Evolutionary conservation across 2,113 vertebrate species (phyloP).

Genomic region (Cisticola juncidis): DNA sequence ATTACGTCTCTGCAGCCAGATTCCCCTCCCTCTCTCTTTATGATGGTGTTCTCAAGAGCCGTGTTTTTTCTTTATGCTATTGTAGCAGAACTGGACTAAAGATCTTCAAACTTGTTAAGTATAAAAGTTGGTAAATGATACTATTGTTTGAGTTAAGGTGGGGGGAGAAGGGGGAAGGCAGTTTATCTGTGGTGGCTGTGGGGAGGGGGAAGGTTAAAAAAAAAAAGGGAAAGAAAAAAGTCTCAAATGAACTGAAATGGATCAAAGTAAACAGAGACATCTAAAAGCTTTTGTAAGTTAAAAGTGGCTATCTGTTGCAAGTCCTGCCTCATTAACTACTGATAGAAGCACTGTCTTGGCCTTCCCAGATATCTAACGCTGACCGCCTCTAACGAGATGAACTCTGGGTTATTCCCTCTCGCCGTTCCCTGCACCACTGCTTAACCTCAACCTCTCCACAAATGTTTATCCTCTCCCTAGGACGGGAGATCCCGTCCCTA

Average conservation of each 20-base stretch:
- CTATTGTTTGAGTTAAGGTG: constrained; percentile 69
- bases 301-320: constrained; percentile 84
- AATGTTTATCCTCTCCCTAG: constrained; percentile 60
- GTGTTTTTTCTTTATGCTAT: constrained; percentile 68
- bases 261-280: constrained; percentile 86
- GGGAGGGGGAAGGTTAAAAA: not conserved
- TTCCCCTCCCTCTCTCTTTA: constrained; percentile 36
- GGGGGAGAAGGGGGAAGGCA: constrained; percentile 24
- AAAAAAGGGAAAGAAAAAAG: constrained; percentile 49
- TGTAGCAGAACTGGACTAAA: constrained; percentile 72
- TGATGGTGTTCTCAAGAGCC: constrained; percentile 32
- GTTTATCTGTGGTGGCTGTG: constrained; percentile 66
- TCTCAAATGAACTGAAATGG: constrained; percentile 84
- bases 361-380: constrained; percentile 75
- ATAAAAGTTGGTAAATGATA: constrained; percentile 81
- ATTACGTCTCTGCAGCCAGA: constrained; percentile 46
- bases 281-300: constrained; percentile 85
- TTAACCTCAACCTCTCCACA: constrained; percentile 71
- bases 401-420: constrained; percentile 61
- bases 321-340: constrained; percentile 85
- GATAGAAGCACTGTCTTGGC: constrained; percentile 78
- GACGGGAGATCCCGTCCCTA: not conserved
- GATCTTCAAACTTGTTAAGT: constrained; percentile 78
- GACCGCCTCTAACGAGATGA: constrained; percentile 64
- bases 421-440: constrained; percentile 37